These are phyloP conservation scores for Stegana nigrithorax DNA, from an alignment of 2,888 invertebrate genomes.

Conservation along the genomic window DNA sequence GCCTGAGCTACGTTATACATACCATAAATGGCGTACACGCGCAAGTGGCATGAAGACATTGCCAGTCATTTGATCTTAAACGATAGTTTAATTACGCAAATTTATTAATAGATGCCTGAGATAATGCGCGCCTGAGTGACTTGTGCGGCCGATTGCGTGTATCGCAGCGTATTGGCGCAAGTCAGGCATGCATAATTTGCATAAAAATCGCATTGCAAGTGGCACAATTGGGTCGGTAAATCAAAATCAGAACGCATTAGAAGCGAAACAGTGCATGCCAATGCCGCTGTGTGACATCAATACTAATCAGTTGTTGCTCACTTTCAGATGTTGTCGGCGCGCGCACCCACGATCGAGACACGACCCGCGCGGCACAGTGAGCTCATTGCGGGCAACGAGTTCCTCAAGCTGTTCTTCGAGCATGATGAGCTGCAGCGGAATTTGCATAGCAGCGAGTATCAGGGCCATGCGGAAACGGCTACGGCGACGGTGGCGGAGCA, in stretches of 20 bases:
- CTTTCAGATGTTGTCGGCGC: conserved; percentile 53
- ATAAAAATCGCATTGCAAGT: conserved; percentile 41
- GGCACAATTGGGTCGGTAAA: conserved; percentile 18
- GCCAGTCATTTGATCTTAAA: conserved; percentile 24
- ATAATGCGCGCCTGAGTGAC: conserved; percentile 34
- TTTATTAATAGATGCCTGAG: conserved; percentile 51
- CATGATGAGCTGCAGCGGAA: conserved; percentile 55
- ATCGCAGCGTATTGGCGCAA: neutral
- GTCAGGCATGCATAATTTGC: conserved; percentile 30
- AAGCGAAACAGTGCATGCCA: neutral
- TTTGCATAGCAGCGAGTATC: conserved; percentile 47
- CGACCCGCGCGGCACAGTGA: conserved; percentile 55
- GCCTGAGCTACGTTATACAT: too few relatives aligned
- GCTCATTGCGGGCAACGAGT: conserved; percentile 66
- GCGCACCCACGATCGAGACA: conserved; percentile 39
- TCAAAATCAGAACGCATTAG: too few relatives aligned
- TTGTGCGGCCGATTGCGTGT: conserved; percentile 2
- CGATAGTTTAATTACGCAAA: conserved; percentile 57
- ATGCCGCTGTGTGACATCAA: conserved; percentile 32
- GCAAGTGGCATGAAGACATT: conserved; percentile 42
- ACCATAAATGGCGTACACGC: too few relatives aligned
- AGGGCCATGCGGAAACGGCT: conserved; percentile 28
- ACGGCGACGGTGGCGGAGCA: conserved; percentile 20
- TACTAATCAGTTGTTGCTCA: conserved; percentile 28
- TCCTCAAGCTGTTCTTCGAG: conserved; percentile 63